These are phyloP conservation scores for Drosophila parthenogenetica DNA, from an alignment of 2,888 invertebrate species.

Conservation along the genomic window DNA sequence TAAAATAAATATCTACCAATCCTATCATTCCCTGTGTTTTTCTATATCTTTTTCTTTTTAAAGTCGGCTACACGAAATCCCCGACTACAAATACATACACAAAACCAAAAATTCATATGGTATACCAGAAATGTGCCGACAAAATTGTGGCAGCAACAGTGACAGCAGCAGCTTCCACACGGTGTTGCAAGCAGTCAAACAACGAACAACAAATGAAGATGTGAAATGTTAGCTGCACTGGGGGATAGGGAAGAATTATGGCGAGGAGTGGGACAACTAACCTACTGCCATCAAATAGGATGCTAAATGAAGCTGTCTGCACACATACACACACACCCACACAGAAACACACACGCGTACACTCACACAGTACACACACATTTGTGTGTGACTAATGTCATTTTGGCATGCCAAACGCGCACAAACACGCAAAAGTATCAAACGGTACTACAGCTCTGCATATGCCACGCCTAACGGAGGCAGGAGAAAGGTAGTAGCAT, in stretches of 20 bases:
- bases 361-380: conserved; percentile 1
- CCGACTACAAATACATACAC: conserved; percentile 3
- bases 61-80: background rate
- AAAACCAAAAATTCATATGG: conserved; percentile 65
- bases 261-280: conserved; percentile 4
- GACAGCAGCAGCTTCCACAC: conserved; percentile 16
- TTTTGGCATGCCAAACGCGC: conserved; percentile 74
- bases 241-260: background rate
- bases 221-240: conserved; percentile 28
- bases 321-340: conserved; percentile 15
- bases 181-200: conserved; percentile 31
- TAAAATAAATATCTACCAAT: too few relatives aligned
- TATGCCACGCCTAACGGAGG: conserved; percentile 34
- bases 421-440: conserved; percentile 65
- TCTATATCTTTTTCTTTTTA: background rate
- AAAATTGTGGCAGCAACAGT: conserved; percentile 51
- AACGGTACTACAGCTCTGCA: conserved; percentile 33
- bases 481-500: background rate
- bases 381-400: conserved; percentile 75
- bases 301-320: conserved; percentile 65
- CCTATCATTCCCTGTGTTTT: too few relatives aligned
- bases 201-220: conserved; percentile 40
- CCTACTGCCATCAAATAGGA: conserved; percentile 22
- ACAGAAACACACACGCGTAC: conserved; percentile 14
- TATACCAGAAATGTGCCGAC: conserved; percentile 62